Evolutionary conservation across 2,113 vertebrate species (phyloP).

Genomic region (Austrofundulus limnaeus): DNA sequence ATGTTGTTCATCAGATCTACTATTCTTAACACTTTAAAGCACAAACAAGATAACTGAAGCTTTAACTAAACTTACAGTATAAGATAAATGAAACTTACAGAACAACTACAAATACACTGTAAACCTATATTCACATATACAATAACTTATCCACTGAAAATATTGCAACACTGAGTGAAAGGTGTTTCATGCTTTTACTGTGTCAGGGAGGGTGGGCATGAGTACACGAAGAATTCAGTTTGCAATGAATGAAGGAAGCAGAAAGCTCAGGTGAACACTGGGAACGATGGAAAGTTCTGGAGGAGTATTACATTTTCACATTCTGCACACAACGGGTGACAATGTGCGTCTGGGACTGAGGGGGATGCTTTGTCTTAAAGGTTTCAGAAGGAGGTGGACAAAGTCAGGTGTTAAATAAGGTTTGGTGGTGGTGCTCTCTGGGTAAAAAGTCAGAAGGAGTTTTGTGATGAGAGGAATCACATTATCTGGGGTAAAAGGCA

Average conservation of each 20-base stretch:
- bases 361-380: constrained; percentile 1
- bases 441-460: constrained; percentile 20
- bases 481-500: constrained; percentile 19
- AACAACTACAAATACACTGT: constrained; percentile 17
- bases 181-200: constrained; percentile 63
- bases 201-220: constrained; percentile 19
- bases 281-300: constrained; percentile 4
- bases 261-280: constrained; percentile 18
- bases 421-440: not conserved
- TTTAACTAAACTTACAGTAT: constrained; percentile 41
- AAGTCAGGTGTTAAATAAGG: not conserved
- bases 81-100: constrained; percentile 62
- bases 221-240: constrained; percentile 31
- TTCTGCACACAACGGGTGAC: constrained; percentile 12
- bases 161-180: constrained; percentile 63
- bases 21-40: constrained; percentile 7
- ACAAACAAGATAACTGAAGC: constrained; percentile 43
- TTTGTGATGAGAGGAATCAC: constrained; percentile 43
- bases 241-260: constrained; percentile 44
- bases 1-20: constrained; percentile 34
- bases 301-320: constrained; percentile 9
- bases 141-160: constrained; percentile 52
- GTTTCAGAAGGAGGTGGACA: constrained; percentile 24
- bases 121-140: constrained; percentile 37
- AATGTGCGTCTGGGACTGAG: constrained; percentile 29